A percentile compares a stretch with the other conserved stretches of the same genome.
These are phyloP conservation scores for Tachystola acroxantha DNA, from an alignment of 2,888 invertebrate genomes.

Conservation along the genomic window DNA sequence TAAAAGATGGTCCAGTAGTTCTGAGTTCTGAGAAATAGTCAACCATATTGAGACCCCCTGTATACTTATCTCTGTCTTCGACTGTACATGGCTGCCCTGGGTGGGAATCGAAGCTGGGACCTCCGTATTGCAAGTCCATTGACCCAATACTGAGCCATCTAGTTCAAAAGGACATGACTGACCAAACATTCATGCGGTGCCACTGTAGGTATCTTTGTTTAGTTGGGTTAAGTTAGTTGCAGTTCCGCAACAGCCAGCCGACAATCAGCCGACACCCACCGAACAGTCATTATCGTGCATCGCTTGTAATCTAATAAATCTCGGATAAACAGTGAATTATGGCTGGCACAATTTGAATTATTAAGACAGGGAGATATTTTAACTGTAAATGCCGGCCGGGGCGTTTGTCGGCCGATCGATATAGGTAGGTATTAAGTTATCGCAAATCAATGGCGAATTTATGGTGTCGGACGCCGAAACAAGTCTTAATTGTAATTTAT, in stretches of 20 bases:
- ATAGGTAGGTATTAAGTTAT: conserved; percentile 11
- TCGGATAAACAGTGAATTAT: conserved; percentile 33
- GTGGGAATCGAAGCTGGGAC: too few relatives aligned
- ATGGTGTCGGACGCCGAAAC: conserved; percentile 17
- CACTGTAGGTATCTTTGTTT: too few relatives aligned
- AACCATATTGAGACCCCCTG: too few relatives aligned
- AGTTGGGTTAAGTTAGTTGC: too few relatives aligned
- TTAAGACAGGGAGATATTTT: conserved; percentile 13
- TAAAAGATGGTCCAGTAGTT: too few relatives aligned
- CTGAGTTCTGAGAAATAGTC: too few relatives aligned
- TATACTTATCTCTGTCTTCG: too few relatives aligned
- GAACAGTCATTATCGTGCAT: conserved; percentile 29
- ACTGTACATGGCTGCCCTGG: too few relatives aligned
- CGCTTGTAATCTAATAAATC: conserved; percentile 32
- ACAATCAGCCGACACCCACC: conserved; percentile 22
- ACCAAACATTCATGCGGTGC: too few relatives aligned
- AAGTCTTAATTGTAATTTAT: conserved; percentile 26
- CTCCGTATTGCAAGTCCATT: too few relatives aligned
- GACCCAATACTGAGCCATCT: too few relatives aligned
- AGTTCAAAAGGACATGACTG: too few relatives aligned
- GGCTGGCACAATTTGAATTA: conserved; percentile 22
- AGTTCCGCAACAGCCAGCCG: conserved; percentile 12
- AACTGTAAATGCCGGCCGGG: conserved; percentile 9
- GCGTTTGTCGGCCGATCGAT: conserved; percentile 12
- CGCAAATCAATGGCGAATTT: conserved; percentile 25